Conservation (phyloP, 2,797 vertebrate species). For the Clarias laeviceps region DNA sequence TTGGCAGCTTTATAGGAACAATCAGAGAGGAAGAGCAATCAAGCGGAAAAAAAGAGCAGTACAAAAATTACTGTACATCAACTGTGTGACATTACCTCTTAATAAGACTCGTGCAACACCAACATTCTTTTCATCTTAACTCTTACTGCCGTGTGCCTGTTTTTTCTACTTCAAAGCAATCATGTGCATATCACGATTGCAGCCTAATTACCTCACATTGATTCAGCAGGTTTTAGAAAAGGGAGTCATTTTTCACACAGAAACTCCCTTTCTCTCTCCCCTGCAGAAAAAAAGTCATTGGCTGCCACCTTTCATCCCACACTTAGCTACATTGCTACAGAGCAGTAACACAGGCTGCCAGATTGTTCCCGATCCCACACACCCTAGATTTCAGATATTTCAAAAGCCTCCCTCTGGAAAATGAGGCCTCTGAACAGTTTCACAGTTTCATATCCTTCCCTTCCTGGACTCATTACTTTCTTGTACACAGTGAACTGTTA, state of each 20-base stretch:
- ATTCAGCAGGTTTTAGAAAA: constrained; percentile 18
- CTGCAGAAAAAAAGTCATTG: neutral
- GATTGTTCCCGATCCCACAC: neutral
- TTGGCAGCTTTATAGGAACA: neutral
- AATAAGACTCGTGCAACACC: neutral
- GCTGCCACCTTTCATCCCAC: neutral
- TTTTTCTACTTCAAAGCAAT: constrained; percentile 14
- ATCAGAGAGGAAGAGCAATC: neutral
- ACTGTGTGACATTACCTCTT: neutral
- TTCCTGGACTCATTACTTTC: neutral
- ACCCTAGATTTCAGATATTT: neutral
- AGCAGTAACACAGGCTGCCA: neutral
- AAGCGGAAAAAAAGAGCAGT: neutral
- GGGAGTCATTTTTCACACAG: neutral
- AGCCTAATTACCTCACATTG: constrained; percentile 7
- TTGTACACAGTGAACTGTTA: neutral
- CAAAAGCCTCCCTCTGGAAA: neutral
- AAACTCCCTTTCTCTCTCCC: neutral
- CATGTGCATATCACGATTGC: neutral
- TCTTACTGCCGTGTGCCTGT: neutral
- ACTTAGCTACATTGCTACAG: neutral
- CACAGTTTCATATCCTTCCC: neutral
- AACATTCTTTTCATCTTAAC: neutral
- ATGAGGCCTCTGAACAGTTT: neutral
- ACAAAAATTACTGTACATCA: neutral